Percentiles rank a stretch among this genome's conserved stretches.
These are phyloP conservation scores for Lampropteryx suffumata DNA, from an alignment of 2,888 invertebrate species.

Conservation along the genomic window DNA sequence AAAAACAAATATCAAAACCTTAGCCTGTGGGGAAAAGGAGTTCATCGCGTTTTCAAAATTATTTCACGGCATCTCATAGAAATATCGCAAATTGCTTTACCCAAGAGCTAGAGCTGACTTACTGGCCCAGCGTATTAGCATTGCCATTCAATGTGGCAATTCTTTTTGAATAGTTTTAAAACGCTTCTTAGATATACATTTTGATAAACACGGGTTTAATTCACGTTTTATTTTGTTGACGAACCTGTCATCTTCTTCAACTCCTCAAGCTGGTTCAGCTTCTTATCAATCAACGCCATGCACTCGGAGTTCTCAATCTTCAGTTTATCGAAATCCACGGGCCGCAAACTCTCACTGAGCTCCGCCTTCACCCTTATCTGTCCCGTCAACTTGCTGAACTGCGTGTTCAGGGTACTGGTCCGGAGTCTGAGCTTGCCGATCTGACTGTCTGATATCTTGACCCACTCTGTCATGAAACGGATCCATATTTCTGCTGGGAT, in stretches of 20 bases:
- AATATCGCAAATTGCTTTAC: too few species aligned
- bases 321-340: slow-evolving; percentile 85
- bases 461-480: slow-evolving; percentile 84
- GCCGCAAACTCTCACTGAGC: slow-evolving; percentile 81
- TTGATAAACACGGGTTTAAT: too few species aligned
- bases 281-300: slow-evolving; percentile 77
- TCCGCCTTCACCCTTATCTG: slow-evolving; percentile 81
- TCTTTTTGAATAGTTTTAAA: too few species aligned
- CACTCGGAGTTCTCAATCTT: slow-evolving; percentile 84
- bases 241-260: slow-evolving; percentile 82
- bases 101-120: too few species aligned
- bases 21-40: too few species aligned
- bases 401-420: slow-evolving; percentile 79
- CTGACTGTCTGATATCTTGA: slow-evolving; percentile 77
- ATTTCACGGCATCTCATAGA: too few species aligned
- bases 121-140: too few species aligned
- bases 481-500: slow-evolving; percentile 84
- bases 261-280: slow-evolving; percentile 75
- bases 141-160: too few species aligned
- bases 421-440: slow-evolving; percentile 84
- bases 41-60: too few species aligned
- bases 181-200: too few species aligned
- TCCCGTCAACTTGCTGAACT: slow-evolving; percentile 77
- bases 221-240: slow-evolving; percentile 33
- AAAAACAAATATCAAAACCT: too few species aligned